Evolutionary conservation across 2,113 vertebrate species (phyloP).

Genomic region (Sus scrofa): DNA sequence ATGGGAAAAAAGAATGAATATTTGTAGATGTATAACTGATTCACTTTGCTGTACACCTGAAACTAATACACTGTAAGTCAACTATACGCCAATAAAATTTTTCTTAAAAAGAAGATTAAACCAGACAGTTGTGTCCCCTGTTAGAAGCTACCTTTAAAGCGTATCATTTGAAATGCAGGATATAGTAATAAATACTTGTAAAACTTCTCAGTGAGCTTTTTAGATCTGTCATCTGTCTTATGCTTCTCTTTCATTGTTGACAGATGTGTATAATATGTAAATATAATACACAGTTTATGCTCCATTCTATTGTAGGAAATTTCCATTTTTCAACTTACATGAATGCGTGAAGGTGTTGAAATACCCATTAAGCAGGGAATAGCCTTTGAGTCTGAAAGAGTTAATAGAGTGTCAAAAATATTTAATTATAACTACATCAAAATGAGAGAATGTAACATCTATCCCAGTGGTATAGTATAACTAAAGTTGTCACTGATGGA

Average conservation of each 20-base stretch:
- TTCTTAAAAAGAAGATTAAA: slow-evolving; percentile 17
- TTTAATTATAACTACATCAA: no score
- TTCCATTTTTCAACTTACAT: slow-evolving; percentile 30
- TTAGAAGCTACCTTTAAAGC: neutral
- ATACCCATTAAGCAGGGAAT: neutral
- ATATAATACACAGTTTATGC: neutral
- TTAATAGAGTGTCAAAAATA: neutral
- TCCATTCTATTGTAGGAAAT: neutral
- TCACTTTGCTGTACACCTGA: no score
- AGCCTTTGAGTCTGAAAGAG: slow-evolving; percentile 1
- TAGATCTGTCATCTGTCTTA: neutral
- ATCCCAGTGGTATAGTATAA: no score
- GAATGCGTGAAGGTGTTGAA: neutral
- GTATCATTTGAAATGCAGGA: neutral
- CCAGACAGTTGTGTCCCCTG: neutral
- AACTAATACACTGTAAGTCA: no score
- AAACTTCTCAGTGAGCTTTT: neutral
- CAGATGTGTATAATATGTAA: neutral
- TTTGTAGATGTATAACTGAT: no score
- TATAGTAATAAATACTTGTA: neutral
- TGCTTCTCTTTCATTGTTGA: neutral
- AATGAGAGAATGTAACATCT: no score
- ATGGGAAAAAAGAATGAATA: no score
- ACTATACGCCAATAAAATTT: no score
- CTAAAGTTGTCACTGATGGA: no score